These are phyloP conservation scores for Tachycineta bicolor DNA, from an alignment of 2,113 vertebrate genomes.

Conservation along the genomic window DNA sequence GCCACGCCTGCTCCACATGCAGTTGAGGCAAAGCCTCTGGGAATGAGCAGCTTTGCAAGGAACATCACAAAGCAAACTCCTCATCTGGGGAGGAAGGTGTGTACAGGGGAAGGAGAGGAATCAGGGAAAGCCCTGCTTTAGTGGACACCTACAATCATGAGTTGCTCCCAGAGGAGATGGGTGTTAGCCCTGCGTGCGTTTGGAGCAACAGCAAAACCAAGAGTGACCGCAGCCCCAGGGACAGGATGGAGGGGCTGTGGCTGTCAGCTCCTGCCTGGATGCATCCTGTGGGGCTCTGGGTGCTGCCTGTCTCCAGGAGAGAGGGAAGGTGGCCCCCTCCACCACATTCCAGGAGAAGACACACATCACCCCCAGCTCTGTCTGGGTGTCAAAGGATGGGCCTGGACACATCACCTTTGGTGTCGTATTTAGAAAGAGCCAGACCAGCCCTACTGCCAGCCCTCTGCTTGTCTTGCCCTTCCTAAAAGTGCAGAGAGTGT, in stretches of 20 bases:
- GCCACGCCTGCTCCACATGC: fast-evolving
- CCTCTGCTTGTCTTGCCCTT: not conserved
- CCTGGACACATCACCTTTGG: not conserved
- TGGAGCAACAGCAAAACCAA: not conserved
- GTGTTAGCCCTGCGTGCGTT: not conserved
- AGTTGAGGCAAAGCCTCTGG: not conserved
- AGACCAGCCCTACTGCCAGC: not conserved
- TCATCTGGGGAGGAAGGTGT: not conserved
- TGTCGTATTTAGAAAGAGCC: not conserved
- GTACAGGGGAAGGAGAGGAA: not conserved
- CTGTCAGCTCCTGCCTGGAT: not conserved
- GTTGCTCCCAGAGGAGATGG: not conserved
- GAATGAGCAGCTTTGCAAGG: not conserved
- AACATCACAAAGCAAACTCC: not conserved
- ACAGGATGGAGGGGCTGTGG: not conserved
- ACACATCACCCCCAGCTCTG: not conserved
- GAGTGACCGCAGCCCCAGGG: not conserved
- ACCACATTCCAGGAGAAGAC: not conserved
- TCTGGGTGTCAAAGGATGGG: not conserved
- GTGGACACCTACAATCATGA: not conserved
- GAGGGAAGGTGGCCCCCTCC: not conserved
- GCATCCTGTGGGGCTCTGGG: not conserved
- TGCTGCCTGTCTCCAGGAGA: not conserved
- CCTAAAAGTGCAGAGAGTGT: not conserved
- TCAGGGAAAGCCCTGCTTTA: not conserved